A percentile compares a stretch with the other conserved stretches of the same genome.
Evolutionary conservation across 2,113 vertebrate species (phyloP).

Genomic region (Forbesichthys agassizii): DNA sequence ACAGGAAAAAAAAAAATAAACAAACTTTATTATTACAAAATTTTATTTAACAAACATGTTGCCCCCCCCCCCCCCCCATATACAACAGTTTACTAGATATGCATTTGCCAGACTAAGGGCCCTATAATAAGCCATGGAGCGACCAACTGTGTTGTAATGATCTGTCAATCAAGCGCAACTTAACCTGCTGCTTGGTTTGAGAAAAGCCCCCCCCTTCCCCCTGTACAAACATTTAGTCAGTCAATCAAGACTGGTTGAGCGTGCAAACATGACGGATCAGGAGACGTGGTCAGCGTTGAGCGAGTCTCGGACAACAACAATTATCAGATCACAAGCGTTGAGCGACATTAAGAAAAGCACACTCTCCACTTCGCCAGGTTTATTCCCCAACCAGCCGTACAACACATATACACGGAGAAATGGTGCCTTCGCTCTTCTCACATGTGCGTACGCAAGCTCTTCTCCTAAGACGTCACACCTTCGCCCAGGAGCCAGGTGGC

Average conservation of each 20-base stretch:
- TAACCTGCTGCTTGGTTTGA: conserved; percentile 54
- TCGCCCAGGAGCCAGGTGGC: background rate
- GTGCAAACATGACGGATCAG: background rate
- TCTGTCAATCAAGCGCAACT: conserved; percentile 50
- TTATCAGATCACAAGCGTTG: conserved; percentile 1
- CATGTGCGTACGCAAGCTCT: conserved; percentile 24
- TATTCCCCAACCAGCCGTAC: conserved; percentile 37
- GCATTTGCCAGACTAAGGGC: conserved; percentile 60
- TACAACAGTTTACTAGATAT: conserved; percentile 53
- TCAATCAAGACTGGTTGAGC: background rate
- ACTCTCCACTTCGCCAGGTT: conserved; percentile 20
- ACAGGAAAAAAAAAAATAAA: background rate
- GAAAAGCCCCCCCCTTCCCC: background rate
- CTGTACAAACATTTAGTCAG: background rate
- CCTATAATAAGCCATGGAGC: conserved; percentile 51
- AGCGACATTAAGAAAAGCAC: conserved; percentile 13
- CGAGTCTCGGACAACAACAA: conserved; percentile 16
- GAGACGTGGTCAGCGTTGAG: conserved; percentile 8
- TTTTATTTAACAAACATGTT: conserved; percentile 55
- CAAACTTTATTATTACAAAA: conserved; percentile 52
- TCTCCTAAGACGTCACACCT: conserved; percentile 5
- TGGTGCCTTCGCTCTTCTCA: conserved; percentile 29
- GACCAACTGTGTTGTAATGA: conserved; percentile 48
- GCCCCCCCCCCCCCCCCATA: conserved; percentile 29
- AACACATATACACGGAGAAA: conserved; percentile 52